Percentiles rank a stretch among this genome's conserved stretches.
phyloP scores from a whole-genome alignment of 2,113 vertebrate genomes.

The Phasianus colchicus region DNA sequence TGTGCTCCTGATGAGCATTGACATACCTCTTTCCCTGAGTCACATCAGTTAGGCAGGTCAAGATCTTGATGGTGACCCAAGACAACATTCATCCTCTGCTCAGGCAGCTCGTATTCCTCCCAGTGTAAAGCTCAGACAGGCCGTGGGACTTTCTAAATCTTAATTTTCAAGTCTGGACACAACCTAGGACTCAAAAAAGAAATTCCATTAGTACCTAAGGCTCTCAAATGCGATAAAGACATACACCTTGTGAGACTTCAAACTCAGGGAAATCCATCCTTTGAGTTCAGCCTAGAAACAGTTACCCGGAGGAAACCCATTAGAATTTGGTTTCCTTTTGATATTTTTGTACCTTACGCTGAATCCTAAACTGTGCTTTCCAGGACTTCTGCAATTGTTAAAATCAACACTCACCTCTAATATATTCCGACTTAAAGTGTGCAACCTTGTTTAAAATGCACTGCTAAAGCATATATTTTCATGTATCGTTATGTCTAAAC shows the following conservation, averaged over 20 bases:
- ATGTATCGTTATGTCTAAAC: constrained; percentile 85
- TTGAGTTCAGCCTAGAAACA: neutral
- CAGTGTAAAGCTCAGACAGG: neutral
- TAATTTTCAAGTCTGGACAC: constrained; percentile 3
- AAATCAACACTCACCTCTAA: constrained; percentile 78
- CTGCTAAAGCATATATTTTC: constrained; percentile 85
- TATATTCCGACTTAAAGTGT: constrained; percentile 84
- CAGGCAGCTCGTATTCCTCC: neutral
- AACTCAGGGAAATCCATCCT: neutral
- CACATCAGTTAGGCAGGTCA: constrained; percentile 9
- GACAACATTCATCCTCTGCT: constrained; percentile 3
- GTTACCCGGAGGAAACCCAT: neutral
- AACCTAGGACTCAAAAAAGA: neutral
- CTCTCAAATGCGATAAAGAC: neutral
- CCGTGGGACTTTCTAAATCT: neutral
- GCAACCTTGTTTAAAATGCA: constrained; percentile 88
- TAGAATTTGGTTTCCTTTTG: constrained; percentile 9
- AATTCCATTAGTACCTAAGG: neutral
- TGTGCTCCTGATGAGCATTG: constrained; percentile 7
- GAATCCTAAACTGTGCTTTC: constrained; percentile 46
- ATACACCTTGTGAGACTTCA: neutral
- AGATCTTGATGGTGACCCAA: constrained; percentile 41
- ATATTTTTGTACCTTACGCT: constrained; percentile 36
- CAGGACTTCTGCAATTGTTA: constrained; percentile 51
- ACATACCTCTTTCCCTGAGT: neutral